Evolutionary conservation across 2,888 invertebrate species (phyloP).

Genomic region (Crematogaster levior): DNA sequence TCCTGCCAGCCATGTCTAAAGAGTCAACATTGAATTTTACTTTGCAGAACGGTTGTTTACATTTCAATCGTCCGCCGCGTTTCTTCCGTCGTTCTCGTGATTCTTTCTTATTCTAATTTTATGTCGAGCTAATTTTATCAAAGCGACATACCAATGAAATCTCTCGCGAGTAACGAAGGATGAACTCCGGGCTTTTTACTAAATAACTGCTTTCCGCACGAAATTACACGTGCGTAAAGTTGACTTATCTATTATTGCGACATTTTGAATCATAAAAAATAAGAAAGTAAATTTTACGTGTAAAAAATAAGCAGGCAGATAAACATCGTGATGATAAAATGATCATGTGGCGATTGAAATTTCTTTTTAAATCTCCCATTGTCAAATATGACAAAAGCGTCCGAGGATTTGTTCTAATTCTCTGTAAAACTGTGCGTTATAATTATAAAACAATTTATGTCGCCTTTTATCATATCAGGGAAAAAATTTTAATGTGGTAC

Average conservation of each 20-base stretch:
- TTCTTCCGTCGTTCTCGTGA: too few relatives aligned
- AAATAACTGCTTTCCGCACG: neutral
- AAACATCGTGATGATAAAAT: neutral
- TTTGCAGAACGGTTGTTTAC: constrained; percentile 43
- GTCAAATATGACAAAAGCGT: neutral
- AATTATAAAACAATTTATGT: neutral
- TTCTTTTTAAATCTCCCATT: neutral
- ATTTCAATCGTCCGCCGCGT: neutral
- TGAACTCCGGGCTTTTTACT: neutral
- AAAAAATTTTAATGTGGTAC: neutral
- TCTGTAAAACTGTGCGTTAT: neutral
- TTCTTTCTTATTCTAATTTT: constrained; percentile 8
- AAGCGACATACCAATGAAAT: neutral
- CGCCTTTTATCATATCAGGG: neutral
- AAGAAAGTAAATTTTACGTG: neutral
- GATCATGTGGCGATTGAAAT: neutral
- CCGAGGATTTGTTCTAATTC: neutral
- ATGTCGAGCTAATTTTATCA: constrained; percentile 15
- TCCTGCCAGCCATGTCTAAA: constrained; percentile 87
- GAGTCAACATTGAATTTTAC: constrained; percentile 72
- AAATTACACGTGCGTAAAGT: neutral
- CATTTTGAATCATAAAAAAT: neutral
- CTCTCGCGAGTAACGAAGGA: neutral
- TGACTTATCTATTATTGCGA: neutral
- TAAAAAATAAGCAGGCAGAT: neutral